Evolutionary conservation across 2,797 vertebrate species (phyloP).

Genomic region (Mormyrops attenuatus): DNA sequence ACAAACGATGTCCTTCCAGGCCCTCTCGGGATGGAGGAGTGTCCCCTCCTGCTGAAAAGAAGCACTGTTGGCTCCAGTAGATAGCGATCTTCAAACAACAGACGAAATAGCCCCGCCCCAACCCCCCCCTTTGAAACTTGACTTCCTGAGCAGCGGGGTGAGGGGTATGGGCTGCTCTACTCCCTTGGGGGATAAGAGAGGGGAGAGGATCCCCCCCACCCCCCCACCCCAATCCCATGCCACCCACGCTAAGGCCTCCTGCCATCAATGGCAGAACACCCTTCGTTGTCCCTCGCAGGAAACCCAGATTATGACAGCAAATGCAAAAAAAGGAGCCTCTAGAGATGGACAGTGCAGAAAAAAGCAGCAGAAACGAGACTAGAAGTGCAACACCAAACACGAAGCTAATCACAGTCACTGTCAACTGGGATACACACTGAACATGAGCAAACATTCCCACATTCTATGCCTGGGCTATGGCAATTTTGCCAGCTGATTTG

Average conservation of each 20-base stretch:
- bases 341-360: background rate
- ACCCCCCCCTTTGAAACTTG: slow-evolving; percentile 17
- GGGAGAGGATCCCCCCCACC: background rate
- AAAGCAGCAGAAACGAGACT: background rate
- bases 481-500: background rate
- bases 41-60: slow-evolving; percentile 32
- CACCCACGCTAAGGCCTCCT: background rate
- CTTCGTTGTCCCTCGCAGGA: background rate
- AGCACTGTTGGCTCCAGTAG: slow-evolving; percentile 28
- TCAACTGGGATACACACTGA: background rate
- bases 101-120: slow-evolving; percentile 12
- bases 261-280: background rate
- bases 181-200: background rate
- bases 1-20: slow-evolving; percentile 11
- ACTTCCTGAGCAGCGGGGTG: slow-evolving; percentile 13
- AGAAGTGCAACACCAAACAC: background rate
- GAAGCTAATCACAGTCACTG: background rate
- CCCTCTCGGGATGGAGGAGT: slow-evolving; percentile 20
- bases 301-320: background rate
- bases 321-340: background rate
- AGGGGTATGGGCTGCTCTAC: background rate
- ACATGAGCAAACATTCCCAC: background rate
- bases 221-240: background rate
- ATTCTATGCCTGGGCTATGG: background rate
- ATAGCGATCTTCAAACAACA: slow-evolving; percentile 30